Base-by-base conservation (phyloP, 53 echinoderm and acorn worm species). In the Mesocentrotus franciscanus region DNA sequence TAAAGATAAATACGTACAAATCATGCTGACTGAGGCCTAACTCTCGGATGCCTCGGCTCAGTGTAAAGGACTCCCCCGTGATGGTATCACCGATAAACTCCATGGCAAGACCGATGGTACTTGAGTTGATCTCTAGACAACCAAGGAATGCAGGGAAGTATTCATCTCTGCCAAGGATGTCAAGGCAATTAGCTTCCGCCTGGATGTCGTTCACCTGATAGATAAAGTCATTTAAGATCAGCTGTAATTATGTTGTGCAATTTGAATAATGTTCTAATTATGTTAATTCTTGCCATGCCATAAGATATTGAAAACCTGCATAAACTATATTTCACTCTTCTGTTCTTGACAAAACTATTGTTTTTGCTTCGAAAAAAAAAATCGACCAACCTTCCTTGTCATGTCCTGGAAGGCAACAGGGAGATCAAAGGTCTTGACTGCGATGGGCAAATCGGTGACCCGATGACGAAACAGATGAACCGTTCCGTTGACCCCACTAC, bases 401-500 rank as follows among this genome's bases (percentile, higher is more conserved):
- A 90, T 90, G 16, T 32, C 90, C 57, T 90, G 58, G 60, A 49
- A 18, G 61, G 61, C 14, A 10, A 29, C 15, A 9, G 90, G 90
- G 30, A 90, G 60, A 3, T 61, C 60, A 2, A 90, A 60, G 61
- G 90, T 90, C 90, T 90, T 90, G 29, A 90, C 58, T 17, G 90
- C 61, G 61, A 90, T 61, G n/a, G 90, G 90, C 26, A 49, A 12
- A 61, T 61, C 90, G 30, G 90, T 90, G 16, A 32, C 16, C 18
- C 90, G 57, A 56, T 60, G 59, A 11, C 61, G 81, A 32, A 9
- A 79, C 81, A 79, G 81, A 35, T 79, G 20, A 4, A 79, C 81
- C 81, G 81, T 79, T 29, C 81, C 81, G 81, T 79, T 32, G 81
- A 14, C 30, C 81, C 81, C 81, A n/a, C 81, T 79, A 14, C 81